A percentile compares a stretch with the other conserved stretches of the same genome.
Evolutionary conservation across 2,888 invertebrate genomes (phyloP).

Genomic region (Chrysolina oricalcia): DNA sequence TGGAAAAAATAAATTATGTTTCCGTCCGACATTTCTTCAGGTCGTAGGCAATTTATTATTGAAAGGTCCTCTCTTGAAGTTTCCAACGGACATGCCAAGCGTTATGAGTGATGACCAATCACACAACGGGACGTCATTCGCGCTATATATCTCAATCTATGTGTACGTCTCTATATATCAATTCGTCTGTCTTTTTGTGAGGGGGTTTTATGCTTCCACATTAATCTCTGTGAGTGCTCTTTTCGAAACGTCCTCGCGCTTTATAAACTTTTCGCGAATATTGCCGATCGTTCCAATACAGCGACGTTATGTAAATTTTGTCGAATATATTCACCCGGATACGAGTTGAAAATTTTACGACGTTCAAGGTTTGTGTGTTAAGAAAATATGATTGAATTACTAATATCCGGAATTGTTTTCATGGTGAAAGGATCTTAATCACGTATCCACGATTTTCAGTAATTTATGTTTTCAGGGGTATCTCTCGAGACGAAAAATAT

Average conservation of each 20-base stretch:
- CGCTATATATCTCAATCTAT: slow-evolving; percentile 69
- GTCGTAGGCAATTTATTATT: slow-evolving; percentile 53
- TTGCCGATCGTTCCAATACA: slow-evolving; percentile 60
- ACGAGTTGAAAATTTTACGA: slow-evolving; percentile 18
- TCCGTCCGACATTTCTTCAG: neutral
- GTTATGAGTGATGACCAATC: slow-evolving; percentile 68
- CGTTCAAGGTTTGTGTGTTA: slow-evolving; percentile 15
- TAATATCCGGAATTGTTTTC: neutral
- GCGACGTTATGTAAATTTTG: slow-evolving; percentile 68
- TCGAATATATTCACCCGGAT: slow-evolving; percentile 57
- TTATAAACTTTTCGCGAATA: slow-evolving; percentile 31
- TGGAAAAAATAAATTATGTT: neutral
- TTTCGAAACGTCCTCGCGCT: slow-evolving; percentile 27
- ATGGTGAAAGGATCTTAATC: slow-evolving; percentile 7
- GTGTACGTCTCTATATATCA: slow-evolving; percentile 68
- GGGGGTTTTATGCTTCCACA: slow-evolving; percentile 64
- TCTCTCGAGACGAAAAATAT: too few species aligned
- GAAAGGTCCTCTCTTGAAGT: slow-evolving; percentile 58
- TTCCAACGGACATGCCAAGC: slow-evolving; percentile 61
- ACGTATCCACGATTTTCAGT: neutral
- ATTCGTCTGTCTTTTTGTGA: slow-evolving; percentile 67
- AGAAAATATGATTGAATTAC: slow-evolving; percentile 22
- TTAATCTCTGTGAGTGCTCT: slow-evolving; percentile 68
- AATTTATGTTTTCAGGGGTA: neutral
- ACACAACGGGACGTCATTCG: slow-evolving; percentile 61